Conservation (phyloP, 2,888 invertebrate species). For the Melipona bicolor region DNA sequence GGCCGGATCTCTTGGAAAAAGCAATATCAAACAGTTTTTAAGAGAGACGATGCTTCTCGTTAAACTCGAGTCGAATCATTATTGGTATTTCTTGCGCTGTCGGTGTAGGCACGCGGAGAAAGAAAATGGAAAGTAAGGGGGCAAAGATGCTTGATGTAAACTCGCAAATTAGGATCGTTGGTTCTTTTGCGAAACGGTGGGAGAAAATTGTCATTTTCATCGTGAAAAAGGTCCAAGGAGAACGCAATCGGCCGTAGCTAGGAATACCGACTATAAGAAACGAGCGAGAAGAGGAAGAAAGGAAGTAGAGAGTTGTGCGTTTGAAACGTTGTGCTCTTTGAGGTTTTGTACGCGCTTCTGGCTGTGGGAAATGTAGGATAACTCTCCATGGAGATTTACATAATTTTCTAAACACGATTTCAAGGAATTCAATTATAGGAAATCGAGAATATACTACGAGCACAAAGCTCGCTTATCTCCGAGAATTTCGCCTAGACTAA, state of each 20-base stretch:
- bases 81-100: slow-evolving; percentile 33
- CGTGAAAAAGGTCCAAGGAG: slow-evolving; percentile 26
- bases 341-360: slow-evolving; percentile 49
- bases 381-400: slow-evolving; percentile 52
- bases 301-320: slow-evolving; percentile 50
- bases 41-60: slow-evolving; percentile 41
- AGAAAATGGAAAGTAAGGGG: slow-evolving; percentile 5
- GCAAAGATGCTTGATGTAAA: slow-evolving; percentile 24
- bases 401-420: slow-evolving; percentile 57
- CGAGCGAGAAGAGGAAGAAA: slow-evolving; percentile 6
- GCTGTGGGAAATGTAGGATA: slow-evolving; percentile 26
- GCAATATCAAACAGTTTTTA: slow-evolving; percentile 36
- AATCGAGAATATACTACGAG: slow-evolving; percentile 3
- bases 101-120: background rate
- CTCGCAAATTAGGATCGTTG: background rate
- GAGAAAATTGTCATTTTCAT: slow-evolving; percentile 58
- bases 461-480: background rate
- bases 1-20: slow-evolving; percentile 10
- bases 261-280: slow-evolving; percentile 1
- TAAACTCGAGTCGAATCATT: slow-evolving; percentile 51
- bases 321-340: slow-evolving; percentile 66
- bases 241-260: slow-evolving; percentile 46
- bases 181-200: slow-evolving; percentile 19
- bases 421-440: slow-evolving; percentile 30
- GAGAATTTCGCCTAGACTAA: slow-evolving; percentile 4